Percentiles rank a stretch among this genome's conserved stretches.
phyloP scores from a whole-genome alignment of 2,888 invertebrate species.

The Leptogaster cylindrica region DNA sequence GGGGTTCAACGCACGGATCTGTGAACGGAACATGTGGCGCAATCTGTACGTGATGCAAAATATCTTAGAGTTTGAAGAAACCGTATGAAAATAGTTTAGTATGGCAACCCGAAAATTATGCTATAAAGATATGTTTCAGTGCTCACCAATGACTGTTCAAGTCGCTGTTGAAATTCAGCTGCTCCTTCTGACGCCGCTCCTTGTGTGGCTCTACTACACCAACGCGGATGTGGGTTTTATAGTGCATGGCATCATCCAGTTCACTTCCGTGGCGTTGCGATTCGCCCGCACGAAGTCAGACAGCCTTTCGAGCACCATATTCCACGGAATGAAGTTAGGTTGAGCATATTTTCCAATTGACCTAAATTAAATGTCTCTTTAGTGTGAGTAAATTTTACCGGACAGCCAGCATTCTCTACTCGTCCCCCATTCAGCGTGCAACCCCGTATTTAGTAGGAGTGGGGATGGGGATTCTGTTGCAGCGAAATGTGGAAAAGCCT shows the following conservation, averaged over 20 bases:
- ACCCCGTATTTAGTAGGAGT: conserved; percentile 72
- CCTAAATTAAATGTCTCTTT: conserved; percentile 46
- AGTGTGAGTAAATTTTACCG: conserved; percentile 73
- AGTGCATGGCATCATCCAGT: conserved; percentile 65
- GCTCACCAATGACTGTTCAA: conserved; percentile 78
- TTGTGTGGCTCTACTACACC: conserved; percentile 70
- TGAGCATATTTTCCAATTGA: conserved; percentile 5
- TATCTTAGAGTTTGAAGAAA: conserved; percentile 72
- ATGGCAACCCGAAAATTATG: not conserved
- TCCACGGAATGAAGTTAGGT: conserved; percentile 73
- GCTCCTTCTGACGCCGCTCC: conserved; percentile 69
- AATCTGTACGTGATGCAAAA: conserved; percentile 73
- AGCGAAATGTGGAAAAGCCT: conserved; percentile 7
- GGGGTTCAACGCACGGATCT: conserved; percentile 69
- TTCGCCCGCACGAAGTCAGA: conserved; percentile 68
- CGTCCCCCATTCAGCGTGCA: conserved; percentile 68
- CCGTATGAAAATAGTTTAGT: conserved; percentile 64
- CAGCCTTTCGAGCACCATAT: conserved; percentile 69
- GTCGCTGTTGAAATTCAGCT: conserved; percentile 77
- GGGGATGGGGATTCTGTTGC: conserved; percentile 65
- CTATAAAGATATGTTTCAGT: conserved; percentile 63
- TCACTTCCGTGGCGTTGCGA: conserved; percentile 69
- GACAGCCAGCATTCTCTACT: conserved; percentile 71
- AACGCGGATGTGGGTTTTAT: conserved; percentile 66
- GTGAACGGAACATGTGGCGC: conserved; percentile 72